Evolutionary conservation across 1,140 invertebrate species (phyloP).

Genomic region (Caerostris darwini): DNA sequence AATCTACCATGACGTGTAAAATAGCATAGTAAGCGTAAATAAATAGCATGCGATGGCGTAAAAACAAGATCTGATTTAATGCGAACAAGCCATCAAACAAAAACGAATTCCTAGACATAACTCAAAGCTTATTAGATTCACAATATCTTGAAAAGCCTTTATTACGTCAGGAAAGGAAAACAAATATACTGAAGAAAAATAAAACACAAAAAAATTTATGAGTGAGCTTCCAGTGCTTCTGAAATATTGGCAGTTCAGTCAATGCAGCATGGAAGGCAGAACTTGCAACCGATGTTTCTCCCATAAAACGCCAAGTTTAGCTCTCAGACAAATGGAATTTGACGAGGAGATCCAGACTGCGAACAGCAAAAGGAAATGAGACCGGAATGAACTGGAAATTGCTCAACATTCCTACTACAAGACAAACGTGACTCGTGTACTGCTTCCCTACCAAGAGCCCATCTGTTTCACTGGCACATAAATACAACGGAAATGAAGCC

Average conservation of each 20-base stretch:
- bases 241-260: not conserved
- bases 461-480: not conserved
- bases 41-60: too few relatives aligned
- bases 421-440: not conserved
- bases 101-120: too few relatives aligned
- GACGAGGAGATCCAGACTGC: not conserved
- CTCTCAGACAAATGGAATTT: conserved; percentile 1
- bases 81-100: too few relatives aligned
- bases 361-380: conserved; percentile 24
- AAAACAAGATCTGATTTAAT: too few relatives aligned
- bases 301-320: not conserved
- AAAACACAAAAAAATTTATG: conserved; percentile 26
- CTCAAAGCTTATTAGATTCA: too few relatives aligned
- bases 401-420: conserved; percentile 14
- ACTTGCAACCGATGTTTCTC: not conserved
- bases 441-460: not conserved
- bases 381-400: conserved; percentile 31
- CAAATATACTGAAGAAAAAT: not conserved
- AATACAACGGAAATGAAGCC: not conserved
- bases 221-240: not conserved
- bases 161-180: not conserved
- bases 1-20: too few relatives aligned
- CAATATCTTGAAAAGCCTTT: not conserved
- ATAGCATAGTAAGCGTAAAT: too few relatives aligned
- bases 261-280: not conserved